These are phyloP conservation scores for Hystrix brachyura DNA, from an alignment of 2,113 vertebrate species.

Conservation along the genomic window DNA sequence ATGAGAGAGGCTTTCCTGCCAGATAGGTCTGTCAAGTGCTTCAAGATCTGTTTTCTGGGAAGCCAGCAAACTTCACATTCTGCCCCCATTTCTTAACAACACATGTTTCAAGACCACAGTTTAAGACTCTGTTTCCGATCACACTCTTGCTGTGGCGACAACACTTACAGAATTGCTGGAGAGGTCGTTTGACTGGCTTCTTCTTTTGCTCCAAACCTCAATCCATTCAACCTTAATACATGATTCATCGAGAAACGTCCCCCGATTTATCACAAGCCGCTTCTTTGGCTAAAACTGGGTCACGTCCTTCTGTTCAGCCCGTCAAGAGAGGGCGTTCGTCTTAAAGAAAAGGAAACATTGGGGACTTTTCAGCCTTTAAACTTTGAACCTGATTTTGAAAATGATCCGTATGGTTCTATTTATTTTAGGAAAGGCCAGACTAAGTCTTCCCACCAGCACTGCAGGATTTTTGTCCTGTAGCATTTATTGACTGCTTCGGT, in stretches of 20 bases:
- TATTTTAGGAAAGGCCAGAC: background rate
- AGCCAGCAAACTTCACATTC: background rate
- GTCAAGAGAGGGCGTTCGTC: background rate
- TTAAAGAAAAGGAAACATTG: background rate
- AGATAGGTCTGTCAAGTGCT: background rate
- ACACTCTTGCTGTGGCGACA: background rate
- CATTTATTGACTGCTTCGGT: background rate
- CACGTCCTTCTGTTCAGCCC: background rate
- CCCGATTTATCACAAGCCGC: background rate
- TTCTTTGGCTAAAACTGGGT: background rate
- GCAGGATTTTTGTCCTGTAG: background rate
- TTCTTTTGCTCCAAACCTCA: constrained; percentile 1
- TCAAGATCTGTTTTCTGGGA: background rate
- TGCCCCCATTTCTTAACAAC: background rate
- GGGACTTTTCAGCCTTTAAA: constrained; percentile 1
- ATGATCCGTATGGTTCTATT: background rate
- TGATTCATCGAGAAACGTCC: background rate
- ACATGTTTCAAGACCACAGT: background rate
- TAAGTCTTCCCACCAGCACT: fast-evolving
- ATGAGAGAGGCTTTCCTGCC: background rate
- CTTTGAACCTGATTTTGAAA: background rate
- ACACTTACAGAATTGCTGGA: background rate
- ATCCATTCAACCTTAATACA: background rate
- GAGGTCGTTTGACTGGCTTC: background rate
- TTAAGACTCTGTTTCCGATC: background rate